Conservation (phyloP, 2,888 invertebrate species). For the Agriopis aurantiaria region DNA sequence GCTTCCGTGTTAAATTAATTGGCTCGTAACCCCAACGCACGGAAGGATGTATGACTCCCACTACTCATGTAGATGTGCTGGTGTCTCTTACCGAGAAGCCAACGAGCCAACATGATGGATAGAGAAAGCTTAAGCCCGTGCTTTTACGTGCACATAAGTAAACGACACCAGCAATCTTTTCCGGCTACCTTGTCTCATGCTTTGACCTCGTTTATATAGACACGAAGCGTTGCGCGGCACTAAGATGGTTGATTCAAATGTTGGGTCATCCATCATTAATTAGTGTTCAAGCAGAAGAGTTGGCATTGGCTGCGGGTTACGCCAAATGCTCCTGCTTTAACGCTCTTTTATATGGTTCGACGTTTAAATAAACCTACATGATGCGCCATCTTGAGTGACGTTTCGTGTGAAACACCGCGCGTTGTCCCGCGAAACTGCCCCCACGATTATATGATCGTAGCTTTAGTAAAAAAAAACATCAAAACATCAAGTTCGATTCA, state of each 20-base stretch:
- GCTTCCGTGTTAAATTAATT: constrained; percentile 85
- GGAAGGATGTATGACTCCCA: constrained; percentile 82
- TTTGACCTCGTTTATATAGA: constrained; percentile 14
- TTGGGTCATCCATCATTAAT: too few relatives aligned
- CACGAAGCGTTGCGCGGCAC: too few relatives aligned
- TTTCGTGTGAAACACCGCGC: too few relatives aligned
- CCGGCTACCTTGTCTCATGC: constrained; percentile 1
- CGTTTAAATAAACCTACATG: too few relatives aligned
- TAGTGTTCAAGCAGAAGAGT: too few relatives aligned
- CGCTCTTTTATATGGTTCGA: too few relatives aligned
- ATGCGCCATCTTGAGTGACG: too few relatives aligned
- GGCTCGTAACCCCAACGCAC: constrained; percentile 71
- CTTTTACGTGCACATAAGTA: constrained; percentile 21
- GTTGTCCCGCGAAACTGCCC: too few relatives aligned
- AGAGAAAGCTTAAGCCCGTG: constrained; percentile 24
- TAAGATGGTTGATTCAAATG: too few relatives aligned
- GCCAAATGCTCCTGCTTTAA: too few relatives aligned
- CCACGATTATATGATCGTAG: too few relatives aligned
- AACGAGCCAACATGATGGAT: constrained; percentile 26
- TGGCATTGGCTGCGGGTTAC: too few relatives aligned
- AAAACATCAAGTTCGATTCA: not conserved
- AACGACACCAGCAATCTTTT: constrained; percentile 18
- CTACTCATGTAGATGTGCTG: constrained; percentile 81
- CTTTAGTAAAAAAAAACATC: not conserved
- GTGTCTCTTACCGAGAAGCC: constrained; percentile 52